Evolutionary conservation across 2,888 invertebrate species (phyloP), one percentile per base, ranked within the genome.

Genomic region (Polietes domitor): DNA sequence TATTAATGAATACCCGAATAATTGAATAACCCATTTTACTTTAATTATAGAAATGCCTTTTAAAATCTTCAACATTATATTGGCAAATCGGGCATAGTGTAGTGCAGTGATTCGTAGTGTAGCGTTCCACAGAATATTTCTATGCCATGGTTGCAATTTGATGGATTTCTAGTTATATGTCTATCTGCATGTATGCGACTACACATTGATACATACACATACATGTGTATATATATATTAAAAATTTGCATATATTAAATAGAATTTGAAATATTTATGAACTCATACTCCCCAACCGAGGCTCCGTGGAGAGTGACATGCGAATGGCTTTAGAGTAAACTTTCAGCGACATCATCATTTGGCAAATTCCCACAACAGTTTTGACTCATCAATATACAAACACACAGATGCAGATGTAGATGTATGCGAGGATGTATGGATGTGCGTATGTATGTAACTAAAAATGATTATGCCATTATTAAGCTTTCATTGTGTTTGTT

Each of bases 161-260:
- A 47, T 47, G 47, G 47, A 47, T 47, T 47, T 47, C 47, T 47
- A 47, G 15, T 47, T 5, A 37, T 37, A 37, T 37, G n/a, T n/a
- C 12, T 2, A 47, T 47, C n/a, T 47, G n/a, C 47, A 47, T n/a
- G n/a, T 47, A 47, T 47, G 47, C 15, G n/a, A 4, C 1, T n/a
- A 47, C 6, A 47, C 15, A 47, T n/a, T n/a, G n/a, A 47, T 2
- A n/a, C n/a, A 2, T 12, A 4, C 47, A n/a, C 2, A 47, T n/a
- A 47, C n/a, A n/a, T 12, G 47, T 3, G n/a, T 47, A n/a, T n/a
- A n/a, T 2, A n/a, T n/a, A n/a, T 47, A 47, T 47, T 1, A 47
- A 47, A 47, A n/a, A 47, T 47, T 47, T 47, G 47, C 47, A 47
- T 47, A 47, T 47, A 47, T n/a, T 47, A n/a, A 47, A 47, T n/a